phyloP scores from a whole-genome alignment of 2,797 vertebrate species.

The Sphenopsis melanotis region DNA sequence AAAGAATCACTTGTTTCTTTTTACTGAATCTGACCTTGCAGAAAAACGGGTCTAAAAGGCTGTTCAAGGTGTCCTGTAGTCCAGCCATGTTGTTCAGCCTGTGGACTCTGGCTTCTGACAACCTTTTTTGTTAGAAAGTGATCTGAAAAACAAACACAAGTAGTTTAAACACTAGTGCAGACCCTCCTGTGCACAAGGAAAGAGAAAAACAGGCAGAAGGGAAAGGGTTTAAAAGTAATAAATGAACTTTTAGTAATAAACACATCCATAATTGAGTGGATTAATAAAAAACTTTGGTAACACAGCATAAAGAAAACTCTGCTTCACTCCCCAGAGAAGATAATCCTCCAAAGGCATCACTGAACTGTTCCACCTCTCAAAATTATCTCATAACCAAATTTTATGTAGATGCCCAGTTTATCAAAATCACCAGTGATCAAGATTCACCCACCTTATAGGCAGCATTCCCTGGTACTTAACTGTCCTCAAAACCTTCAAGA shows the following conservation, averaged over 20 bases:
- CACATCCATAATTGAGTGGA: background rate
- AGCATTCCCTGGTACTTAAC: background rate
- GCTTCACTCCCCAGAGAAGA: background rate
- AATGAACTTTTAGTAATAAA: background rate
- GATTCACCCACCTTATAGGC: background rate
- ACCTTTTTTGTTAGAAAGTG: background rate
- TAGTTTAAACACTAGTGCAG: background rate
- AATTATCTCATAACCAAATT: background rate
- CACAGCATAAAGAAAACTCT: background rate
- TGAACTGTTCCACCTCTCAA: background rate
- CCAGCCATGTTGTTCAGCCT: background rate
- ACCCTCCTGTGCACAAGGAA: background rate
- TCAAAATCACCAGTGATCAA: background rate
- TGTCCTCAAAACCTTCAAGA: accelerated
- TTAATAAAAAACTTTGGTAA: background rate
- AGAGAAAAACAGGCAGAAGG: background rate
- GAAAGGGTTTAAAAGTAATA: background rate
- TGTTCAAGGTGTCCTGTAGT: background rate
- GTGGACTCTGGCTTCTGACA: background rate
- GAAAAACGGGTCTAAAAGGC: background rate
- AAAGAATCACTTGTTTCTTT: background rate
- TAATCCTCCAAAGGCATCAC: accelerated
- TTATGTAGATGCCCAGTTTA: background rate
- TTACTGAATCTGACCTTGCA: background rate
- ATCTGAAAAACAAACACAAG: background rate